Evolutionary conservation across 30 jellyfish, hydroid and myxozoan species (phyloP), one percentile per base, ranked within the genome.

Genomic region (Turritopsis rubra): DNA sequence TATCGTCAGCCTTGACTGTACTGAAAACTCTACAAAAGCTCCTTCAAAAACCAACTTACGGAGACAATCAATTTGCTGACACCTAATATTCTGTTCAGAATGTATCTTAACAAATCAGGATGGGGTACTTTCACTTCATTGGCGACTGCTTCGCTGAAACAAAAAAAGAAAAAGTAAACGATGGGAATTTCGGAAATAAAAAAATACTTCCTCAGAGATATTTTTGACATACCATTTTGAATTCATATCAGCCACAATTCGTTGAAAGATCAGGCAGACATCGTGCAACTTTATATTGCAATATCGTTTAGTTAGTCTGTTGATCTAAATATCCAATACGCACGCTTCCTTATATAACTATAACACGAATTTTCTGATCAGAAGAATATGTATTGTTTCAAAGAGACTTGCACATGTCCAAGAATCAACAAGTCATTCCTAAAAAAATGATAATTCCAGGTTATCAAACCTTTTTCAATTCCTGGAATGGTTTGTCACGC

Each of bases 401-500:
- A 68, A 1, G 28, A 23, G 73, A 21, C 0, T 60, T 21, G 19
- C 21, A 18, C 73, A 18, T 60, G 0, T 60, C 73, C 73, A 60
- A 21, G 21, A 60, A 60, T 23, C 73, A n/a, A 68, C 30, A 27
- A 7, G 30, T 68, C 28, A 68, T 68, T 0, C 8, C 9, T 8
- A 23, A 23, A 68, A 18, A 75, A 75, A 18, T 5, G 23, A 16
- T 21, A 1, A 18, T 23, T 26, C 66, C 9, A 1, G 29, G 28
- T 1, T 13, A 16, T 8, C 83, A 26, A 18, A 77, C 85, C 53
- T 29, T 77, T 8, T 77, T 77, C 18, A 77, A 77, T 28, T 77
- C 22, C 53, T 77, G 85, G 71, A 77, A 77, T n/a, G 85, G 85
- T 26, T 16, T 77, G 53, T 77, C 85, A 26, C 85, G 41, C 29